Percentiles rank a stretch among this genome's conserved stretches.
Conservation (phyloP, 2,113 vertebrate species). For the Ardeotis arabs region DNA sequence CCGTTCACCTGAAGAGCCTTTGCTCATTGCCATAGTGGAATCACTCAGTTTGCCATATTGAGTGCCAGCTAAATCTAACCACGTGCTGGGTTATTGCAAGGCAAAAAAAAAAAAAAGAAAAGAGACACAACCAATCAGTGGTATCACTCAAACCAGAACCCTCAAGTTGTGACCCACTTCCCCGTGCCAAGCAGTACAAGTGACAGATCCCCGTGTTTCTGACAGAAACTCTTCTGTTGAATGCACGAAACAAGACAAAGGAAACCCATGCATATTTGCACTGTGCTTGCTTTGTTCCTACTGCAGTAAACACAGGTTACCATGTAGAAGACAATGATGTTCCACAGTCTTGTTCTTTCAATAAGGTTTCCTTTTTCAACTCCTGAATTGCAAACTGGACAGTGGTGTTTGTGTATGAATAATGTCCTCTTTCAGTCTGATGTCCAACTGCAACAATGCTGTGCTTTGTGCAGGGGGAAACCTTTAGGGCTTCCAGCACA, state of each 20-base stretch:
- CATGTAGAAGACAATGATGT: conserved; percentile 12
- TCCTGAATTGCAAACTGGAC: neutral
- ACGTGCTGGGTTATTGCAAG: neutral
- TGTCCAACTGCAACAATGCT: neutral
- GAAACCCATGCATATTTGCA: neutral
- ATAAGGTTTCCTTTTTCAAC: neutral
- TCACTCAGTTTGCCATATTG: rapidly evolving
- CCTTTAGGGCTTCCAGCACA: neutral
- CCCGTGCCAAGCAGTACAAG: neutral
- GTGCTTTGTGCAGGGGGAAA: conserved; percentile 14
- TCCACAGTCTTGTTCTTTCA: conserved; percentile 25
- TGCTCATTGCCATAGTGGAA: neutral
- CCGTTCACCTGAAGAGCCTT: rapidly evolving
- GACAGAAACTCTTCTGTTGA: conserved; percentile 46
- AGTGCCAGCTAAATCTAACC: neutral
- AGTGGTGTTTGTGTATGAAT: neutral
- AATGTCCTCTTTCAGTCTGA: conserved; percentile 13
- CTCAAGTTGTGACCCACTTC: neutral
- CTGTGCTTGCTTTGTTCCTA: conserved; percentile 27
- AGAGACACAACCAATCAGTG: neutral
- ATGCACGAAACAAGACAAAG: neutral
- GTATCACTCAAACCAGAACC: neutral
- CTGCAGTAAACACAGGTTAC: conserved; percentile 46
- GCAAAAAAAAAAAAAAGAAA: neutral
- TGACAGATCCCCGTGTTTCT: neutral